phyloP scores from a whole-genome alignment of 1,140 invertebrate species.

The Belonocnema kinseyi region DNA sequence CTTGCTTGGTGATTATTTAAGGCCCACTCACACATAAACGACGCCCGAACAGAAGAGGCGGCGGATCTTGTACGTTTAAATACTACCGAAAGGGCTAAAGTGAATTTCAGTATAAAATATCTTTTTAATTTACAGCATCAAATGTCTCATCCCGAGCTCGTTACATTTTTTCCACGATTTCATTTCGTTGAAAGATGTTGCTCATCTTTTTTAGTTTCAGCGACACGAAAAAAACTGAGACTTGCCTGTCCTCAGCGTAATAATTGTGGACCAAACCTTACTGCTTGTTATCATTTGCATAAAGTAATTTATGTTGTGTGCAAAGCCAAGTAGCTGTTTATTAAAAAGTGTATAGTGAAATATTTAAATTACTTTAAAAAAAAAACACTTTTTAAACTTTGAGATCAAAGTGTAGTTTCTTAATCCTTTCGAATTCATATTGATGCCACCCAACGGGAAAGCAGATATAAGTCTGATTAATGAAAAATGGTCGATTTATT shows the following conservation, averaged over 20 bases:
- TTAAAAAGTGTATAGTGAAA: no score
- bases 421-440: no score
- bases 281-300: not conserved
- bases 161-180: not conserved
- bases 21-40: not conserved
- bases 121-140: conserved; percentile 7
- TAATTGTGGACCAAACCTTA: not conserved
- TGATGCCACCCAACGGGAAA: no score
- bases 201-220: not conserved
- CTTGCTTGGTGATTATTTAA: conserved; percentile 38
- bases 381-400: not conserved
- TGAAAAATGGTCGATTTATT: not conserved
- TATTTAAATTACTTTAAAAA: no score
- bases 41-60: not conserved
- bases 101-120: not conserved
- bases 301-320: not conserved
- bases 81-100: not conserved
- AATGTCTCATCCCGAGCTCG: conserved; percentile 2
- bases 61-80: not conserved
- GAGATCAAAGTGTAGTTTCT: no score
- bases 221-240: not conserved
- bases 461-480: no score
- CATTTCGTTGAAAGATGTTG: not conserved
- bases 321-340: no score
- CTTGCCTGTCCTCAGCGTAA: not conserved